Conservation (phyloP, 2,113 vertebrate genomes). For the Amphiprion percula region DNA sequence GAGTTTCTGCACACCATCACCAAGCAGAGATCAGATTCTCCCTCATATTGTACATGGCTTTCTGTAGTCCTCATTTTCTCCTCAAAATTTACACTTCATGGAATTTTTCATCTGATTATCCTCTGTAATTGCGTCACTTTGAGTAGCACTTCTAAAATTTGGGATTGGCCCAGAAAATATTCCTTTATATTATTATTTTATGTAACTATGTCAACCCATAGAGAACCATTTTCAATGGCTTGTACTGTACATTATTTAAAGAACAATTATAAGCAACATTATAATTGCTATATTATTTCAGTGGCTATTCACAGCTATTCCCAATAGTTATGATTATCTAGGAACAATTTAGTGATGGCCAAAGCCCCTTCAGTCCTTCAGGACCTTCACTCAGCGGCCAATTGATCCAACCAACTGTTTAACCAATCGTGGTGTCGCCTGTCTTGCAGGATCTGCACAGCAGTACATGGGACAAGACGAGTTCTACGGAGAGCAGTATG, state of each 20-base stretch:
- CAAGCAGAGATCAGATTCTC: conserved; percentile 47
- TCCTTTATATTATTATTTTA: conserved; percentile 10
- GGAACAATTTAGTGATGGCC: neutral
- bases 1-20: conserved; percentile 81
- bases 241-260: neutral
- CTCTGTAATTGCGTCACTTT: conserved; percentile 12
- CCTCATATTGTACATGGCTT: conserved; percentile 13
- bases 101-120: conserved; percentile 35
- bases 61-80: conserved; percentile 35
- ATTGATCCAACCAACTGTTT: conserved; percentile 67
- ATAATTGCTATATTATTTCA: neutral
- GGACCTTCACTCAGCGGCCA: conserved; percentile 13
- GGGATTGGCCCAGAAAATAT: neutral
- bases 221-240: neutral
- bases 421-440: conserved; percentile 75
- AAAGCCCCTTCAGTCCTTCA: conserved; percentile 21
- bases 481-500: conserved; percentile 95
- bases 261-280: neutral
- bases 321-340: neutral
- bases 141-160: conserved; percentile 7
- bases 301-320: neutral
- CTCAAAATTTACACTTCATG: conserved; percentile 5
- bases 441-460: conserved; percentile 91
- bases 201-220: neutral
- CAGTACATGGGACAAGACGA: conserved; percentile 97